Evolutionary conservation across 1,140 invertebrate genomes (phyloP).

Genomic region (Galendromus occidentalis): DNA sequence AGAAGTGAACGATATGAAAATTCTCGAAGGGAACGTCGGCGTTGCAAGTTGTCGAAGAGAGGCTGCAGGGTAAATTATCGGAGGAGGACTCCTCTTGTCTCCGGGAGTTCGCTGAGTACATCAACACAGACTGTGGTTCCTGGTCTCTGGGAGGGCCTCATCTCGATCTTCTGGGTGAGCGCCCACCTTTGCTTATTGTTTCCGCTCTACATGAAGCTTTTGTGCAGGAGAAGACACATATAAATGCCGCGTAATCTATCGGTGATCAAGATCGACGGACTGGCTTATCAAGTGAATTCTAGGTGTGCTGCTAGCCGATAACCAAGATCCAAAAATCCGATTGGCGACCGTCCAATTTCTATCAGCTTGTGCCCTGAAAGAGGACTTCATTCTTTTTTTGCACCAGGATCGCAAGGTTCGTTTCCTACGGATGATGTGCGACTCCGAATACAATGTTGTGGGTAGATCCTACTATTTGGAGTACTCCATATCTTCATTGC

Average conservation of each 20-base stretch:
- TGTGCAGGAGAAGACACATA: too few relatives aligned
- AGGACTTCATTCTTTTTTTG: conserved; percentile 66
- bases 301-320: conserved; percentile 22
- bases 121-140: conserved; percentile 63
- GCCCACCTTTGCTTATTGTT: too few relatives aligned
- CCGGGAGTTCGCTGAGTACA: conserved; percentile 61
- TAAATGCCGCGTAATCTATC: too few relatives aligned
- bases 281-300: too few relatives aligned
- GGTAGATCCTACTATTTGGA: too few relatives aligned
- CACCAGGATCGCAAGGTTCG: conserved; percentile 58
- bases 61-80: conserved; percentile 41
- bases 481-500: background rate
- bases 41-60: conserved; percentile 39
- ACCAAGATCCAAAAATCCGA: conserved; percentile 20
- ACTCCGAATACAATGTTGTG: too few relatives aligned
- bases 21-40: conserved; percentile 37
- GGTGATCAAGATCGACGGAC: too few relatives aligned
- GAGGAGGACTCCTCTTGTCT: conserved; percentile 24
- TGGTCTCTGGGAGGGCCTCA: conserved; percentile 78
- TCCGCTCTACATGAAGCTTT: too few relatives aligned
- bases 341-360: conserved; percentile 23
- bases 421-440: too few relatives aligned
- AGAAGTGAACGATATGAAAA: too few relatives aligned
- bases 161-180: conserved; percentile 51
- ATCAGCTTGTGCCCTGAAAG: conserved; percentile 47